Evolutionary conservation across 2,113 vertebrate species (phyloP).

Genomic region (Etia nguti): DNA sequence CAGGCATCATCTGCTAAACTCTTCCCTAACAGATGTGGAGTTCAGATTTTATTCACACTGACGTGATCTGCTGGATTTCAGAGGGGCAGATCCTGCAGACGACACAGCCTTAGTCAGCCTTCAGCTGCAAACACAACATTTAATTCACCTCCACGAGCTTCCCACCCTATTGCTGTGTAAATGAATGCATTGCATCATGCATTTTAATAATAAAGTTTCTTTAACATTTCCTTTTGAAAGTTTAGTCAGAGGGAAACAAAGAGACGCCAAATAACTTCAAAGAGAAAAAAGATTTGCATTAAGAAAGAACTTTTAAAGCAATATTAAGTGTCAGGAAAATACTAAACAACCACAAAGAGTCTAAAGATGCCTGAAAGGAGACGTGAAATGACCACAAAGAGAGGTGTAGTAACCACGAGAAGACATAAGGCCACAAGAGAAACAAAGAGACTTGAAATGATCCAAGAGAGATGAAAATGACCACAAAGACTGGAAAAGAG

Average conservation of each 20-base stretch:
- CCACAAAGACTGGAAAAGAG: background rate
- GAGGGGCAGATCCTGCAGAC: background rate
- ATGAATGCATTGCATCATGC: background rate
- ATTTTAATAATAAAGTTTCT: background rate
- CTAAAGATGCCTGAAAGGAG: background rate
- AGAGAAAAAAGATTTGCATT: background rate
- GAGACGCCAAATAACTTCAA: background rate
- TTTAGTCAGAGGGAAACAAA: background rate
- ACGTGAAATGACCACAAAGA: background rate
- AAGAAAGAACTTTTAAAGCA: background rate
- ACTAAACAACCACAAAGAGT: background rate
- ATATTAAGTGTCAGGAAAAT: background rate
- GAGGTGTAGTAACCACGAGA: background rate
- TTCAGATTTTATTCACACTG: background rate
- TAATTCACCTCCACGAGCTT: background rate
- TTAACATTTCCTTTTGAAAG: background rate
- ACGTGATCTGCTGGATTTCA: background rate
- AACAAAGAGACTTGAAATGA: background rate
- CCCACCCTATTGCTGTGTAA: background rate
- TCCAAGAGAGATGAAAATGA: background rate
- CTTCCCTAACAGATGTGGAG: background rate
- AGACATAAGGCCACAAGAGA: background rate
- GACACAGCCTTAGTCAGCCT: background rate
- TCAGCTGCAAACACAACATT: background rate
- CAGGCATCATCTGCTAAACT: background rate